Evolutionary conservation across 2,888 invertebrate genomes (phyloP).

Genomic region (Alsophila aescularia): DNA sequence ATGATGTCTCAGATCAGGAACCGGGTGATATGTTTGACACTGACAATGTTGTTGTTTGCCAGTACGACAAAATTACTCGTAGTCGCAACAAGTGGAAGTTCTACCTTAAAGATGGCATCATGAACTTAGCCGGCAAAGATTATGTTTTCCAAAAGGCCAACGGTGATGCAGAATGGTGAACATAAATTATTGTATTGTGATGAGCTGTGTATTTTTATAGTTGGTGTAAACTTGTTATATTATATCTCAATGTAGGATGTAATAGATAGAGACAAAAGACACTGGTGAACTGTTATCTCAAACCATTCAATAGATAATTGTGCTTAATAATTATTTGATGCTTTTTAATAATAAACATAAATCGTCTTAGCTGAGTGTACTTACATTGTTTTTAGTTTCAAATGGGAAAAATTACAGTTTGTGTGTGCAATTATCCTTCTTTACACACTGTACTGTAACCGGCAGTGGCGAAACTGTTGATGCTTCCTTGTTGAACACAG

Average conservation of each 20-base stretch:
- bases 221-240: slow-evolving; percentile 64
- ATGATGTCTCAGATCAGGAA: slow-evolving; percentile 99
- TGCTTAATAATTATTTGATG: slow-evolving; percentile 10
- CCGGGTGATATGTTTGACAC: slow-evolving; percentile 98
- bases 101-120: slow-evolving; percentile 99
- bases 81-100: slow-evolving; percentile 99
- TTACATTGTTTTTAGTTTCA: slow-evolving; percentile 8
- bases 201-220: slow-evolving; percentile 66
- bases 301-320: slow-evolving; percentile 33
- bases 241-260: slow-evolving; percentile 56
- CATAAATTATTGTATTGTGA: slow-evolving; percentile 47
- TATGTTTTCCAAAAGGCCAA: slow-evolving; percentile 99
- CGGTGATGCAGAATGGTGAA: slow-evolving; percentile 99
- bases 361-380: slow-evolving; percentile 8
- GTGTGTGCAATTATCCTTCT: slow-evolving; percentile 5
- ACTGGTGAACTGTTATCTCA: slow-evolving; percentile 50
- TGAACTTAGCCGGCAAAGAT: slow-evolving; percentile 99
- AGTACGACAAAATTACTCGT: slow-evolving; percentile 99
- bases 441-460: too few species aligned
- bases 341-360: slow-evolving; percentile 21
- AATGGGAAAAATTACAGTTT: slow-evolving; percentile 6
- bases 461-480: too few species aligned
- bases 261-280: slow-evolving; percentile 49
- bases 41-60: slow-evolving; percentile 99
- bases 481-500: too few species aligned